Evolutionary conservation across 2,888 invertebrate species (phyloP), one percentile per base, ranked within the genome.

Genomic region (Eristalinus aeneus): DNA sequence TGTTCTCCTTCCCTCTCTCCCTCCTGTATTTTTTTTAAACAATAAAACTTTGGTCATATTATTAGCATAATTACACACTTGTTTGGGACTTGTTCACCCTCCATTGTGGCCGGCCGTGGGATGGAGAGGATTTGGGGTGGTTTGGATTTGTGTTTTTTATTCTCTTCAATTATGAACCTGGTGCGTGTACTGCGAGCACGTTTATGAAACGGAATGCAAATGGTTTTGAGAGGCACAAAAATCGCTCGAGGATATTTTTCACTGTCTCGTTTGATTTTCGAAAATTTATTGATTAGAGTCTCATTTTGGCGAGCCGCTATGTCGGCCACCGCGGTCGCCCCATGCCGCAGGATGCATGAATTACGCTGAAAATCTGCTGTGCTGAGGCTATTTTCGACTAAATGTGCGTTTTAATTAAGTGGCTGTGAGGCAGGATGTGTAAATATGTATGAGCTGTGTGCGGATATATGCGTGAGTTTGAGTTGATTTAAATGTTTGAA

Each of bases 401-500:
- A 82, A 86, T 82, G 69, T 73, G 73, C 77, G 78, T 78, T 86
- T 86, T 86, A 86, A 86, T 86, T 86, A 82, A 86, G 86, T 82
- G 86, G 67, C 54, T 61, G 16, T n/a, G 46, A 46, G 46, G 46
- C 46, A 46, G 16, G 16, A 46, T 46, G 46, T n/a, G 46, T 46
- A 36, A 73, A 61, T 74, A 60, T 69, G 58, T 27, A 27, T 27
- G 27, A 27, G 27, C 27, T 27, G 27, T 34, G 32, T 31, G 32
- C 23, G 20, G 5, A 11, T 56, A 54, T 61, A 46, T 61, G 32
- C n/a, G 27, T 72, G 32, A 58, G n/a, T 58, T 0, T 12, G 23
- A 23, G 6, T 2, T 5, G 27, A 27, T 27, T 27, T n/a, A 39
- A n/a, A n/a, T 2, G 39, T 9, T n/a, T 9, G 34, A 10, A 34